Conservation (phyloP, 2,113 vertebrate genomes). For the Collichthys lucidus region DNA sequence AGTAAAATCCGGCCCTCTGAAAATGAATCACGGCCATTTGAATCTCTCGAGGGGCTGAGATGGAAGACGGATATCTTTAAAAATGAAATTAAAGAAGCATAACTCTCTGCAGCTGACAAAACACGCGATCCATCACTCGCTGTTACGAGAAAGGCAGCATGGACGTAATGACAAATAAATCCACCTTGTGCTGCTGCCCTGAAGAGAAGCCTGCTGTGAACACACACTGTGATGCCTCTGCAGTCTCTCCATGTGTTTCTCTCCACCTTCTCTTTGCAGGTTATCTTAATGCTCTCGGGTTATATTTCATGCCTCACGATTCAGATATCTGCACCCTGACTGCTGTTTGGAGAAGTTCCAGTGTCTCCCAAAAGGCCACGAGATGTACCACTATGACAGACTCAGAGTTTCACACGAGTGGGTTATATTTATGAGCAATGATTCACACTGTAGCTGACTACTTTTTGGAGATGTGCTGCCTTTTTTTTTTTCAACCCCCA, state of each 20-base stretch:
- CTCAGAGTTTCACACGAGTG: conserved; percentile 28
- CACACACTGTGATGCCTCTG: conserved; percentile 1
- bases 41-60: conserved; percentile 30
- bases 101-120: conserved; percentile 39
- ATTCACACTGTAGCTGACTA: conserved; percentile 32
- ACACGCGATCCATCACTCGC: conserved; percentile 24
- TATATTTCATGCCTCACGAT: conserved; percentile 17
- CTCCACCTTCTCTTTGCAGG: conserved; percentile 13
- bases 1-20: conserved; percentile 1
- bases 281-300: conserved; percentile 11
- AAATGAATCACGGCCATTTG: conserved; percentile 51
- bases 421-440: conserved; percentile 45
- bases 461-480: conserved; percentile 37
- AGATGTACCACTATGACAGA: conserved; percentile 31
- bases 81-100: conserved; percentile 53
- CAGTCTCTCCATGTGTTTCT: neutral
- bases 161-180: conserved; percentile 40
- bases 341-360: conserved; percentile 36
- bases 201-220: conserved; percentile 34
- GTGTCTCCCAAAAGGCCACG: conserved; percentile 42
- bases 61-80: conserved; percentile 43
- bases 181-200: neutral
- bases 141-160: conserved; percentile 19
- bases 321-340: conserved; percentile 27
- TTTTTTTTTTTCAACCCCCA: conserved; percentile 12